Evolutionary conservation across 1,140 invertebrate genomes (phyloP), one percentile per base, ranked within the genome.

Genomic region (Nixonia krombeini): DNA sequence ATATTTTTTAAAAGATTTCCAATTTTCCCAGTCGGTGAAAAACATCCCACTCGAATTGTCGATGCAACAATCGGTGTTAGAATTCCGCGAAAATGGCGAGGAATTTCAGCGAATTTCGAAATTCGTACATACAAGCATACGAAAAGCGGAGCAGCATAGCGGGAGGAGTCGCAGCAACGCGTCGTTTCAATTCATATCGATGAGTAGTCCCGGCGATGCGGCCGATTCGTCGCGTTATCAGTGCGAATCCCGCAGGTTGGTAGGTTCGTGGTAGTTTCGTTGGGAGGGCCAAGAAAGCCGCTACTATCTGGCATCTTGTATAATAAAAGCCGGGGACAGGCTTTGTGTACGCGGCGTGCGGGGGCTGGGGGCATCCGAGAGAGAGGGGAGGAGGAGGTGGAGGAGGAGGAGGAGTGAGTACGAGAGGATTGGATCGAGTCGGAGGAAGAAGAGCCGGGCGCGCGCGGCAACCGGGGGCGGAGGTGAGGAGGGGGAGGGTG

Each of bases 301-400:
- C 45, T 45, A 28, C 70, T 74, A 80, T 77, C 70, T 80, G 62
- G 72, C 76, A 78, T 80, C 75, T 79, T 65, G 76, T 78, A 74
- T 76, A 80, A 79, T 79, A 78, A 79, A 80, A 79, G 78, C 74
- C 61, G 53, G 67, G 56, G 72, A 71, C 59, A 64, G 66, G 78
- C 78, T 79, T 81, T 79, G 76, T 80, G 69, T 70, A 70, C 64
- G 66, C 58, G 62, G 67, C 61, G 65, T 68, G 76, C 69, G 51
- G 51, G 35, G 47, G 38, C 16, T 18, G 10, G 1, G 16, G 13
- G 21, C 25, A 25, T 13, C 40, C 40, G 68, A 57, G 49, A 25
- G 47, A 16, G 31, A 13, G 28, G 6, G 44, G 17, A 33, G 26
- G 33, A 41, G n/a, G 40, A 26, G 28, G 8, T 51, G 21, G 29